Evolutionary conservation across 2,113 vertebrate species (phyloP), one percentile per base, ranked within the genome.

Genomic region (Ageneiosus marmoratus): DNA sequence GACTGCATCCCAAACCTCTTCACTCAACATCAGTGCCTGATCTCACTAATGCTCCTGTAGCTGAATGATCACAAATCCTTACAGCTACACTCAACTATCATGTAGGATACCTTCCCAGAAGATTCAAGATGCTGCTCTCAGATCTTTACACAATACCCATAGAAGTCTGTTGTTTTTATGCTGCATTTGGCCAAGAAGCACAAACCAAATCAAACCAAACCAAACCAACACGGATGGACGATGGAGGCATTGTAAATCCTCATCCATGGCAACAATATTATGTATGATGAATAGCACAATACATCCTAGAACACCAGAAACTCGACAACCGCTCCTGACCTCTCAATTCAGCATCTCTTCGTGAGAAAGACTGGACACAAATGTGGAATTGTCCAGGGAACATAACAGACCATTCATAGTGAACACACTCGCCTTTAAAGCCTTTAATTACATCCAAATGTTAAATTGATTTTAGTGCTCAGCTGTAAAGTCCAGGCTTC

Each of bases 401-500:
- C 27, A 79, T 15, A 62, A 34, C 58, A 9, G 55, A 50, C 37
- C 27, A 62, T 82, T 82, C 69, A 74, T 24, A 62, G 55, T 18
- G 27, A 32, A 82, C 34, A 73, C 70, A 46, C 37, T 55, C 5
- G 50, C 15, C 79, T 55, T 80, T 44, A 70, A 13, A 32, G 24
- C 15, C 67, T 48, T 80, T 80, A 80, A 74, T 74, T 74, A 24
- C 18, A 44, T 58, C 51, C 13, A 72, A 81, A 80, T 56, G 73
- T 41, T 34, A 67, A 34, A 80, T 24, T 81, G 58, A 85, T 62
- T 50, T 50, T 13, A 80, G 37, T 67, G 9, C 37, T 41, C 37
- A 41, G 37, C 73, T 55, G 50, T 34, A 75, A 73, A 53, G 73
- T 75, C 27, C 73, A 75, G 27, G 18, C 73, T 48, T 75, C 8